Conservation (phyloP, 2,113 vertebrate species). For the Apaloderma vittatum region DNA sequence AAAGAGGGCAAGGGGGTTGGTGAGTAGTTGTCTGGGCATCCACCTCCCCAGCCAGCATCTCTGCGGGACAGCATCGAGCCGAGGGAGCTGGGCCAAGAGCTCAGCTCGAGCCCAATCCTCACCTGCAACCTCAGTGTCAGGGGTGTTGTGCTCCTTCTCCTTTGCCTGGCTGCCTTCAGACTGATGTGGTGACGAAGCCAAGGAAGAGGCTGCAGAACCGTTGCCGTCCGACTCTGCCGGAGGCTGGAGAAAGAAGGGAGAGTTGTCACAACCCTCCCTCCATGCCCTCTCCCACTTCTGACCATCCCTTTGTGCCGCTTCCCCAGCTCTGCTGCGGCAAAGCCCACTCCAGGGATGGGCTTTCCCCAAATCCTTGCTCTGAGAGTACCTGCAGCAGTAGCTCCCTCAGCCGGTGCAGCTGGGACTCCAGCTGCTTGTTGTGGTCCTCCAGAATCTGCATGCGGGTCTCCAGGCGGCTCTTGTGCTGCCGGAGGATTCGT, state of each 20-base stretch:
- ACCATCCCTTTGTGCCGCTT: neutral
- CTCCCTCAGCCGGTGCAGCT: conserved; percentile 92
- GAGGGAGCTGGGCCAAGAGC: neutral
- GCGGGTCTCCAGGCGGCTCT: conserved; percentile 95
- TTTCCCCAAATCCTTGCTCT: neutral
- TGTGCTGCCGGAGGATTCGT: conserved; percentile 94
- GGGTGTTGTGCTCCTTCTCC: conserved; percentile 87
- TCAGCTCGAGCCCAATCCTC: neutral
- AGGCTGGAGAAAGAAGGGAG: conserved; percentile 79
- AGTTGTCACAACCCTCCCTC: rapidly evolving
- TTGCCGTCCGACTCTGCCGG: conserved; percentile 89
- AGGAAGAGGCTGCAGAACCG: conserved; percentile 86
- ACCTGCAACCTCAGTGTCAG: conserved; percentile 93
- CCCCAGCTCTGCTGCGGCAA: neutral
- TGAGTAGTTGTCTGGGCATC: neutral
- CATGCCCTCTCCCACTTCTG: neutral
- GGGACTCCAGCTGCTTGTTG: conserved; percentile 97
- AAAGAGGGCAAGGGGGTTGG: neutral
- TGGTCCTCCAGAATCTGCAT: conserved; percentile 99
- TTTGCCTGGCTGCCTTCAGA: conserved; percentile 86
- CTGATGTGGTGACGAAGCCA: conserved; percentile 88
- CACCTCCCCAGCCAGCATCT: neutral
- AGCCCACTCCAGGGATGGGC: neutral
- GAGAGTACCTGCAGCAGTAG: conserved; percentile 90
- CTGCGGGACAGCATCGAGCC: neutral